Base-by-base conservation (phyloP, 2,888 invertebrate species). In the Sacculina carcini region DNA sequence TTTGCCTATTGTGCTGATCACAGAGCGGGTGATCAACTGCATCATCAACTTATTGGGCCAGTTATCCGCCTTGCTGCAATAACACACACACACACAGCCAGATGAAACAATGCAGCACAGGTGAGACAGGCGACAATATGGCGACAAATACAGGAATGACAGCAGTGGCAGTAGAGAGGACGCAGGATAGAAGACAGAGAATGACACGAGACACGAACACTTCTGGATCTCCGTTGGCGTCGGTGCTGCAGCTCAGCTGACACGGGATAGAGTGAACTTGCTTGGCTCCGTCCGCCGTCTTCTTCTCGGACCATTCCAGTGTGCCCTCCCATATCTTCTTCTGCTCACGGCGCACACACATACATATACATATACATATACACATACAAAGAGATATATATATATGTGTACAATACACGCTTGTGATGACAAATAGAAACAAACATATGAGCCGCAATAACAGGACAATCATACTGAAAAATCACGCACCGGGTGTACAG, bases 1-100 rank as follows among this genome's bases (percentile, higher is more conserved):
- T 0, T 85, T 84, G 1, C 86, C 86, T 58, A 90, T 83, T 65
- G 77, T 86, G 56, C 85, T 84, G 59, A 92, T 80, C 55, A 92
- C 69, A 61, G 80, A 79, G 61, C 87, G 89, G 0, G 90, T 92
- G 79, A 92, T 85, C 56, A 92, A 65, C 66, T 90, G 90, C 85
- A 92, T 89, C 48, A 87, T 75, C 34, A 94, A 66, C 62, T 86
- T 87, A 58, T 75, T 74, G 0, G 92, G 90, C 92, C 92, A 94
- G 29, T 82, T 81, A 61, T 85, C 84, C 2, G 87, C 85, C 67
- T 85, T 86, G 53, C 76, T 77, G 60, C 52, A 62, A 61, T n/a
- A n/a, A n/a, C n/a, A 47, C 9, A 34, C 44, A 2, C 48, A 24
- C 21, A 16, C 21, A 29, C 34, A 24, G 4, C n/a, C n/a, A n/a